Conservation (phyloP, 2,113 vertebrate genomes). For the Gorsachius goisagi region DNA sequence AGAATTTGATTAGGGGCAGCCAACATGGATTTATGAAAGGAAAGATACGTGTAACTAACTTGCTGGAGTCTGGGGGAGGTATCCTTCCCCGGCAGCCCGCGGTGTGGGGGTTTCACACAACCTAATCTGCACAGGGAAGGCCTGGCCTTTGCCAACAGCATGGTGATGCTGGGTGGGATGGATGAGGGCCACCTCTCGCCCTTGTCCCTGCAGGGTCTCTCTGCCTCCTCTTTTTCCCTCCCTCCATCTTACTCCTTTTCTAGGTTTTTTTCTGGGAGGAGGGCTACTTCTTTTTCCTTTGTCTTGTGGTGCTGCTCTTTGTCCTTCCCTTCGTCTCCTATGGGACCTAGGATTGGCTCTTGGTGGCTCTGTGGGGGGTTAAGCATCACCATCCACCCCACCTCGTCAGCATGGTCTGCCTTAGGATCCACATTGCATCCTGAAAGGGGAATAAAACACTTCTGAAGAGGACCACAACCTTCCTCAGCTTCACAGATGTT, state of each 20-base stretch:
- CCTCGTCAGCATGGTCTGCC: background rate
- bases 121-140: background rate
- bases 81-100: rapidly evolving
- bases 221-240: background rate
- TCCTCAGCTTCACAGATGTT: background rate
- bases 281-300: background rate
- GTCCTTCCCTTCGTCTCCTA: background rate
- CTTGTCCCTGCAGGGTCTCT: rapidly evolving
- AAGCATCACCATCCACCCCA: background rate
- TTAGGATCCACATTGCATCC: background rate
- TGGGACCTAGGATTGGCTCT: background rate
- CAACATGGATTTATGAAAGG: conserved; percentile 39
- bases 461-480: background rate
- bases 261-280: background rate
- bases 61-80: conserved; percentile 9
- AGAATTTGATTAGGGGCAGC: conserved; percentile 67
- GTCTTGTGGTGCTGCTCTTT: background rate
- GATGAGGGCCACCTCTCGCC: background rate
- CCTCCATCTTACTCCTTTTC: background rate
- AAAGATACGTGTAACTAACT: background rate
- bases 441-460: background rate
- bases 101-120: background rate
- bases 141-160: background rate
- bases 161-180: background rate
- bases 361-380: rapidly evolving